Evolutionary conservation across 2,797 vertebrate genomes (phyloP), one percentile per base, ranked within the genome.

Genomic region (Pseudochromis fuscus): DNA sequence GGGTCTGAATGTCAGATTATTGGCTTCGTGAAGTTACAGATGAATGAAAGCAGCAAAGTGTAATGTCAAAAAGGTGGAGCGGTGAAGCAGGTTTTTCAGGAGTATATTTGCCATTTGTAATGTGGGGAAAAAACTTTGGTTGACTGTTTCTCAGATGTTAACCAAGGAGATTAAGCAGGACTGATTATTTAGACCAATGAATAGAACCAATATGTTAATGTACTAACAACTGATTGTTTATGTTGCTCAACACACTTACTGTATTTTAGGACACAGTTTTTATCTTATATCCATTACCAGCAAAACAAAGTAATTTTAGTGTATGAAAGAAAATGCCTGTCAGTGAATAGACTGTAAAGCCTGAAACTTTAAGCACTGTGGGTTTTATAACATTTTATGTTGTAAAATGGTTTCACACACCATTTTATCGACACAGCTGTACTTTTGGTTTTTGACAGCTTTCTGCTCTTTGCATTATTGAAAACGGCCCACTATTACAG

Each of bases 401-500:
- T 53, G 57, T 48, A 42, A 68, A 82, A 79, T 81, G 23, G 40
- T 66, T 81, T 77, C 27, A 33, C 53, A 56, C 23, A 35, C 24
- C 35, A 19, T 59, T 83, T 73, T 78, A 64, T 44, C 69, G 48
- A 53, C 61, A 65, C 67, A 65, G 61, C 53, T 78, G 70, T 67
- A 74, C 75, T 67, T 73, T 13, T 51, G 16, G 18, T 64, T 79
- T 77, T 67, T 58, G 69, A 67, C 69, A 78, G 61, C 56, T 67
- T 71, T 71, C 63, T 67, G 57, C 75, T 75, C 35, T 61, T 49
- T 84, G 42, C 78, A 83, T 85, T 85, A 83, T 79, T 90, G 69
- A 84, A 83, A 81, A 77, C 49, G 58, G 69, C 80, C 70, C 50
- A 8, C 33, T 60, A 30, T 77, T 72, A 69, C 74, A 78, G 60